A percentile compares a stretch with the other conserved stretches of the same genome.
These are phyloP conservation scores for Alectoris magna DNA, from an alignment of 2,797 vertebrate species.

Conservation along the genomic window DNA sequence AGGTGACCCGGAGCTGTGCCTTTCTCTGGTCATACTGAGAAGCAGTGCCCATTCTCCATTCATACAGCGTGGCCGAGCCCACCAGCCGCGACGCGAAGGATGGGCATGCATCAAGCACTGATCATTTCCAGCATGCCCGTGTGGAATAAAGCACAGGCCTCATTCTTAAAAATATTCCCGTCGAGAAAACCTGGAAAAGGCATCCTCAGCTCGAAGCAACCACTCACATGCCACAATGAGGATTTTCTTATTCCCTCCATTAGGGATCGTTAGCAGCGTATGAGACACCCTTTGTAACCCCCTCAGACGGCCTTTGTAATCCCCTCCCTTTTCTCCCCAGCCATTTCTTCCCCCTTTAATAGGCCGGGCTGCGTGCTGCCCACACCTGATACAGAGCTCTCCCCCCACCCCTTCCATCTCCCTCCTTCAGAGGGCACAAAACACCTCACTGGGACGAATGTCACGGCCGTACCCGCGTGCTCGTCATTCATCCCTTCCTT, in stretches of 20 bases:
- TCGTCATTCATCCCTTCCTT: slow-evolving; percentile 28
- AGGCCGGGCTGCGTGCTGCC: slow-evolving; percentile 31
- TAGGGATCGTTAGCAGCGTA: neutral
- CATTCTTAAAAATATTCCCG: slow-evolving; percentile 18
- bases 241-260: neutral
- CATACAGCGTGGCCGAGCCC: neutral
- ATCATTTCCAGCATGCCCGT: slow-evolving; percentile 1
- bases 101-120: neutral
- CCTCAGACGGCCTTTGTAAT: no score
- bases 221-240: neutral
- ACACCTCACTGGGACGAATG: slow-evolving; percentile 11
- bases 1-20: neutral
- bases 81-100: neutral
- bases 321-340: neutral
- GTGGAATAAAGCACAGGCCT: slow-evolving; percentile 11
- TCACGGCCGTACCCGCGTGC: slow-evolving; percentile 33
- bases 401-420: neutral
- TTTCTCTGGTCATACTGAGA: neutral
- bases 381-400: neutral
- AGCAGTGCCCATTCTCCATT: neutral
- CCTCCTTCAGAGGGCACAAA: neutral
- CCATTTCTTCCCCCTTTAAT: neutral
- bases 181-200: neutral
- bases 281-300: slow-evolving; percentile 11
- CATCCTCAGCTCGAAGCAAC: neutral